Conservation (phyloP, 2,113 vertebrate species). For the Archocentrus centrarchus region DNA sequence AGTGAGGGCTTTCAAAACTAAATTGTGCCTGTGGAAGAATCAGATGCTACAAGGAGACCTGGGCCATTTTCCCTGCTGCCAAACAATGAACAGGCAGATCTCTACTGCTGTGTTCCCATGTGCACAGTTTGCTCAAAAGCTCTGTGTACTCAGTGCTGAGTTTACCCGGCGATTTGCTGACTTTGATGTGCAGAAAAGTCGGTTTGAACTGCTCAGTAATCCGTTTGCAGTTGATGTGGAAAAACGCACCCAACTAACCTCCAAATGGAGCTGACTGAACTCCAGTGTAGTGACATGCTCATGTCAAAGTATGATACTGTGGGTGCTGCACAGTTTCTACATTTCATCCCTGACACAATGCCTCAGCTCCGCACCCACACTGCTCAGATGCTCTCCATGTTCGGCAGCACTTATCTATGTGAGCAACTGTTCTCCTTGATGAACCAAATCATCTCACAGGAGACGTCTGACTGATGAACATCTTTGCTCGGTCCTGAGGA, state of each 20-base stretch:
- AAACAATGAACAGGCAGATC: neutral
- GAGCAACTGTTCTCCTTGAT: too few relatives aligned
- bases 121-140: conserved; percentile 25
- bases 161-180: neutral
- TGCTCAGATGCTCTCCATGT: too few relatives aligned
- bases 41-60: conserved; percentile 41
- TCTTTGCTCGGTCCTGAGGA: too few relatives aligned
- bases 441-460: too few relatives aligned
- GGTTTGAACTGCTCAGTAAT: conserved; percentile 17
- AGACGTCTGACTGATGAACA: too few relatives aligned
- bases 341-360: too few relatives aligned
- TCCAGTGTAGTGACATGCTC: conserved; percentile 8
- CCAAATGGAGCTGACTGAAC: conserved; percentile 33
- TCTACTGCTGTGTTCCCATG: neutral
- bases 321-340: too few relatives aligned
- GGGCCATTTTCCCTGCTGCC: conserved; percentile 5
- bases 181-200: neutral
- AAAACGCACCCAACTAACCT: conserved; percentile 3
- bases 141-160: neutral
- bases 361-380: too few relatives aligned
- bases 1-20: too few relatives aligned
- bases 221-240: neutral
- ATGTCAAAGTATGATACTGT: neutral
- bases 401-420: too few relatives aligned
- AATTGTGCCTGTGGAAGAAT: conserved; percentile 32